phyloP scores from a whole-genome alignment of 2,113 vertebrate genomes.

The Oenanthe oenanthe region DNA sequence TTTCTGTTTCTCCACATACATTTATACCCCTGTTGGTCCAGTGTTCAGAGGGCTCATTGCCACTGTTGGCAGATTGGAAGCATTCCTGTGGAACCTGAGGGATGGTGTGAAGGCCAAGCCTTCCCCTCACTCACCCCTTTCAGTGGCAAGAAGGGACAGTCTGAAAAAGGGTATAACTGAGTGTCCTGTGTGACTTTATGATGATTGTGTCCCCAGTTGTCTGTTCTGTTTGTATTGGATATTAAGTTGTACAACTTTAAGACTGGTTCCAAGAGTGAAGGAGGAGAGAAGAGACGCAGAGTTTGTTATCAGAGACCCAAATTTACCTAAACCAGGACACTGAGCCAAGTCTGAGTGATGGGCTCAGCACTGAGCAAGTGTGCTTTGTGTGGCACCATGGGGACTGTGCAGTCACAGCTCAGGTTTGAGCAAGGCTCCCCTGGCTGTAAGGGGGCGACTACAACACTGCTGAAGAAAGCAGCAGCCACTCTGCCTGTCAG shows the following conservation, averaged over 20 bases:
- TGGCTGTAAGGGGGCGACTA: not conserved
- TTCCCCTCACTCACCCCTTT: not conserved
- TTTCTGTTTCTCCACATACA: not conserved
- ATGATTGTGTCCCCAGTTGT: too few relatives aligned
- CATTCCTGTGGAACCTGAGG: not conserved
- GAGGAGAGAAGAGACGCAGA: too few relatives aligned
- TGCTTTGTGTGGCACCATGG: fast-evolving
- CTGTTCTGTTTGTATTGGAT: too few relatives aligned
- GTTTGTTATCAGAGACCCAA: too few relatives aligned
- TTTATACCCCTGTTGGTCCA: not conserved
- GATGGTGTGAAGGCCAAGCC: not conserved
- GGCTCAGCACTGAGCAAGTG: not conserved
- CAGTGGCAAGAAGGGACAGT: not conserved
- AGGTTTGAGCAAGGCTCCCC: not conserved
- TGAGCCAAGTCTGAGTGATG: not conserved
- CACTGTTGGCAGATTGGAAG: not conserved
- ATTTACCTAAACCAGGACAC: too few relatives aligned
- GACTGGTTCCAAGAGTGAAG: too few relatives aligned
- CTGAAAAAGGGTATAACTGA: not conserved
- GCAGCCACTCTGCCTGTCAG: not conserved
- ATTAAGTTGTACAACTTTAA: too few relatives aligned
- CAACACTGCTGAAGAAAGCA: not conserved
- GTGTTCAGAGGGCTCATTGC: not conserved
- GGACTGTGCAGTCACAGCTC: not conserved
- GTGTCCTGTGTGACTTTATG: too few relatives aligned